A percentile compares a stretch with the other conserved stretches of the same genome.
These are phyloP conservation scores for Rhineura floridana DNA, from an alignment of 2,113 vertebrate genomes.

Conservation along the genomic window DNA sequence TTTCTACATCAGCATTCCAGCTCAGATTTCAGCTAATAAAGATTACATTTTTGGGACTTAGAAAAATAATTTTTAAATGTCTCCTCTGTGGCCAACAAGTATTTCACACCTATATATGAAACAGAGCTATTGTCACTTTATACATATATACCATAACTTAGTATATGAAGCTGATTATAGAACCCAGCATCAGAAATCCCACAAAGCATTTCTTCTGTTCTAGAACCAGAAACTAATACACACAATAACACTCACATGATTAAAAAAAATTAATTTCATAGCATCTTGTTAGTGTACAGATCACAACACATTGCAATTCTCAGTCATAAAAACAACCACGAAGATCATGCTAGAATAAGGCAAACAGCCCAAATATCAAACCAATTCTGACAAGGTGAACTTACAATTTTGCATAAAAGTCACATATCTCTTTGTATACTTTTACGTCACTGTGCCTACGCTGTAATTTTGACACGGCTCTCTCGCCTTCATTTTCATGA, in stretches of 20 bases:
- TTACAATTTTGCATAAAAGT: constrained; percentile 98
- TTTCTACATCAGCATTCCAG: background rate
- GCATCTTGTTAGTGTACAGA: constrained; percentile 34
- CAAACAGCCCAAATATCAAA: background rate
- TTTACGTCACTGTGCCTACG: constrained; percentile 92
- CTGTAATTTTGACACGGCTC: constrained; percentile 88
- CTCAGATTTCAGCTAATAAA: background rate
- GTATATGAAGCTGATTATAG: background rate
- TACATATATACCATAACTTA: background rate
- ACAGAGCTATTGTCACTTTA: background rate
- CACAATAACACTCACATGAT: background rate
- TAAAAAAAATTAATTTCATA: constrained; percentile 31
- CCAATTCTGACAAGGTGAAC: constrained; percentile 62
- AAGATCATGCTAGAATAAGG: background rate
- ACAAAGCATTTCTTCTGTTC: background rate
- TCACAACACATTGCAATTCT: background rate
- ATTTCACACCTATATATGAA: background rate
- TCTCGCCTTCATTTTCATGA: constrained; percentile 78
- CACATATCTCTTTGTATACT: constrained; percentile 98
- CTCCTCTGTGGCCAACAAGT: background rate
- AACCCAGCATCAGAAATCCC: background rate
- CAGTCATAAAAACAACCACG: constrained; percentile 15
- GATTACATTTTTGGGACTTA: background rate
- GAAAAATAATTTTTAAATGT: background rate
- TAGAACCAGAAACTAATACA: background rate